phyloP scores from a whole-genome alignment of 2,888 invertebrate genomes.

The Strigamia transsilvanica region DNA sequence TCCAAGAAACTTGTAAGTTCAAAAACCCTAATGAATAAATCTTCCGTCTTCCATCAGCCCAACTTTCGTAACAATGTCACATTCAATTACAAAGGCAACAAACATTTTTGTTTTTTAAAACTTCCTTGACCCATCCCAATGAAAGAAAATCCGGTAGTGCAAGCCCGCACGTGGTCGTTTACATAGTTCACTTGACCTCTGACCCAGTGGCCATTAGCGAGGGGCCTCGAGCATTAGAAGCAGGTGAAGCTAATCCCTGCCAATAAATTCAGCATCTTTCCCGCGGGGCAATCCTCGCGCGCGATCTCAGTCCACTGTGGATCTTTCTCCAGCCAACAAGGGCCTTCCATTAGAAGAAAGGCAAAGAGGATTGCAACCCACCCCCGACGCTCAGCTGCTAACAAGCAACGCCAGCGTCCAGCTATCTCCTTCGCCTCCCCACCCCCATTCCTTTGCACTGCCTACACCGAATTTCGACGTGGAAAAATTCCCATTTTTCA shows the following conservation, averaged over 20 bases:
- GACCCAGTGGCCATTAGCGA: conserved; percentile 43
- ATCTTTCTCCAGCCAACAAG: conserved; percentile 49
- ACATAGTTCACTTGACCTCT: conserved; percentile 36
- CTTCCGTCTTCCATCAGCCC: too few species aligned
- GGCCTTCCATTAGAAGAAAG: conserved; percentile 49
- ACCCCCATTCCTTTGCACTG: not conserved
- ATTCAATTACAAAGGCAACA: not conserved
- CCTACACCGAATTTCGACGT: conserved; percentile 1
- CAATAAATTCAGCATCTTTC: conserved; percentile 49
- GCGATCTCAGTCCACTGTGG: conserved; percentile 43
- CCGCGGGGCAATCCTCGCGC: conserved; percentile 45
- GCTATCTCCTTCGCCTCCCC: not conserved
- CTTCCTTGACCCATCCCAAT: not conserved
- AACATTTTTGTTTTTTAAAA: not conserved
- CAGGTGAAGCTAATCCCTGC: conserved; percentile 48
- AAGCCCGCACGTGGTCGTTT: not conserved
- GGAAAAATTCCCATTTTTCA: not conserved
- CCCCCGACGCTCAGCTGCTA: conserved; percentile 41
- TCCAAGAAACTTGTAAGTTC: too few species aligned
- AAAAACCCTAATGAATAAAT: too few species aligned
- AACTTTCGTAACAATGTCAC: not conserved
- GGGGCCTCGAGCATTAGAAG: conserved; percentile 38
- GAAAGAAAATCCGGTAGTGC: not conserved
- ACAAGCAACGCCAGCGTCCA: conserved; percentile 41
- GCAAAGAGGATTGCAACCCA: conserved; percentile 44